These are phyloP conservation scores for Chironomus striatipennis DNA, from an alignment of 1,140 invertebrate species.

Conservation along the genomic window DNA sequence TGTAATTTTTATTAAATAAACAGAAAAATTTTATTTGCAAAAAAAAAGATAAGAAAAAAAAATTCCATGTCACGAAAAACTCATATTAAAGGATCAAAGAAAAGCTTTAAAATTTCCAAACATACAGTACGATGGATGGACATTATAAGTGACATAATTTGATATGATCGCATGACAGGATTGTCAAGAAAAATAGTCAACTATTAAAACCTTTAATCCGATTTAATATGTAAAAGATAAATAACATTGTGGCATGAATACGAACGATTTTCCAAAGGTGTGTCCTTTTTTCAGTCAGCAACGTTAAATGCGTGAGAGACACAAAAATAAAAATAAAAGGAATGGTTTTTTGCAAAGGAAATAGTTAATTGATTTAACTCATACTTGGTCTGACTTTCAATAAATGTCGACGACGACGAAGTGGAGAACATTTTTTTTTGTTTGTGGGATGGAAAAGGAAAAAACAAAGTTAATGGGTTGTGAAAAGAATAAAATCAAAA, in stretches of 20 bases:
- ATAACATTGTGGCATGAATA: neutral
- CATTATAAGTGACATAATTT: too few relatives aligned
- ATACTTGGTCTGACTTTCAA: neutral
- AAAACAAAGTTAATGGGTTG: neutral
- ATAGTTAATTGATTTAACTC: slow-evolving; percentile 9
- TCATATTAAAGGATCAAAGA: too few relatives aligned
- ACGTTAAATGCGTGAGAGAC: neutral
- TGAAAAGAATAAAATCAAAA: neutral
- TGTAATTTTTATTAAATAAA: too few relatives aligned
- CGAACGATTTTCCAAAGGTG: neutral
- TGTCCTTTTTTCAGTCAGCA: neutral
- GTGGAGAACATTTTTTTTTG: neutral
- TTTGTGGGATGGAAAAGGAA: neutral
- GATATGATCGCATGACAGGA: too few relatives aligned
- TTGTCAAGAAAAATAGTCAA: too few relatives aligned
- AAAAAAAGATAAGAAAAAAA: too few relatives aligned
- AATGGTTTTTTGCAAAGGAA: neutral
- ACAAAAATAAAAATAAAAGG: too few relatives aligned
- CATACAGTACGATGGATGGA: too few relatives aligned
- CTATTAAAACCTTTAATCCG: neutral
- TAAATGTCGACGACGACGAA: neutral
- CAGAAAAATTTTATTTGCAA: too few relatives aligned
- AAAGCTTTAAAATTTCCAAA: too few relatives aligned
- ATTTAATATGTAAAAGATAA: slow-evolving; percentile 2
- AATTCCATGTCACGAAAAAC: too few relatives aligned